Base-by-base conservation (phyloP, 2,888 invertebrate species). In the Sympetrum striolatum region DNA sequence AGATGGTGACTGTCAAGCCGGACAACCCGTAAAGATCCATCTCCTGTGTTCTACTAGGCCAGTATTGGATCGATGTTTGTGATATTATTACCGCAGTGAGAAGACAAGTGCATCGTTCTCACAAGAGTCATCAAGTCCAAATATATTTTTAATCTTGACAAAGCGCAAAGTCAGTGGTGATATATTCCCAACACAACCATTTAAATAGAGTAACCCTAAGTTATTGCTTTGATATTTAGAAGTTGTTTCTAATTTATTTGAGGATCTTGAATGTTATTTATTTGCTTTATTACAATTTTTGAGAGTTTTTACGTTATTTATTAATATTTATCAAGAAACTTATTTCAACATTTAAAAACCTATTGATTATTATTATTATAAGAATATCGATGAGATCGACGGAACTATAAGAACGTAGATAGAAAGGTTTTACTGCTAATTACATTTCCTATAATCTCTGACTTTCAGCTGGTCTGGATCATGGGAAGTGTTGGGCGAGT, bases 31-130 rank as follows among this genome's bases (percentile, higher is more conserved):
- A n/a, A n/a, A n/a, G n/a, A n/a, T n/a, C n/a, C n/a, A n/a, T 35
- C 12, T 73, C 31, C 73, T 3, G 31, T 14, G 2, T 25, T 53
- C 12, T 35, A 60, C 73, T 12, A 39, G 25, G 64, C 35, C 60
- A 37, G 86, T 86, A 18, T 35, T 60, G 35, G 31, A 15, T 4
- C 60, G 86, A 64, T 86, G 86, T 86, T 86, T 86, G 86, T 86
- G 86, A 86, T 86, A 86, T 60, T 35, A 60, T n/a, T 37, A n/a
- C 60, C 22, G 64, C 37, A n/a, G n/a, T 39, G n/a, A 39, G 22
- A 25, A 64, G 86, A 86, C 64, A 60, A 73, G 86, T 86, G 86
- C 86, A 86, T 86, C 86, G 22, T n/a, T 60, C 10, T 86, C 37
- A 64, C 86, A 60, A 86, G 86, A 64, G 86, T 86, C 64, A n/a